Conservation (phyloP, 1,140 invertebrate species). For the Drosophila insularis region DNA sequence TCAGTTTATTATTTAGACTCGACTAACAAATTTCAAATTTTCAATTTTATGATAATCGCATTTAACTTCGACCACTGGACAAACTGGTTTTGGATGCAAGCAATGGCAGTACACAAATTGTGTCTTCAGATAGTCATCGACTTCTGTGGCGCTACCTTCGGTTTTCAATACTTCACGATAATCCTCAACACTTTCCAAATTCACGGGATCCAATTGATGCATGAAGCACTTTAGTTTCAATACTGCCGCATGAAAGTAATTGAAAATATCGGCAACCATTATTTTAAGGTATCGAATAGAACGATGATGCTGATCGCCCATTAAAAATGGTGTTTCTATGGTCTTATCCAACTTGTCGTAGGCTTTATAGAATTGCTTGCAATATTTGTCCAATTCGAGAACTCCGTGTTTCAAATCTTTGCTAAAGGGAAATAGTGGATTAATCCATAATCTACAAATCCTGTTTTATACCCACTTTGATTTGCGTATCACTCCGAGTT, state of each 20-base stretch:
- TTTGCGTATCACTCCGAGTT: conserved; percentile 42
- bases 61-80: conserved; percentile 53
- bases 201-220: conserved; percentile 67
- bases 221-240: conserved; percentile 60
- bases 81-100: conserved; percentile 33
- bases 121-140: conserved; percentile 42
- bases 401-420: conserved; percentile 43
- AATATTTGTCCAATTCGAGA: conserved; percentile 31
- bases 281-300: conserved; percentile 50
- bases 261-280: conserved; percentile 64
- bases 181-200: conserved; percentile 59
- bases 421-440: conserved; percentile 7
- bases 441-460: neutral
- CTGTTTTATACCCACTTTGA: conserved; percentile 42
- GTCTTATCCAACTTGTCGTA: conserved; percentile 47
- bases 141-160: conserved; percentile 43
- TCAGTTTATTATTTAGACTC: conserved; percentile 22
- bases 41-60: conserved; percentile 40
- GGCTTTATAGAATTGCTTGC: conserved; percentile 50
- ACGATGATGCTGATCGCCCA: conserved; percentile 55
- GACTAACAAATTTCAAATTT: conserved; percentile 49
- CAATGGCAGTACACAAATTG: conserved; percentile 61
- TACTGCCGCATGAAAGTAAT: conserved; percentile 52
- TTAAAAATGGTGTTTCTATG: conserved; percentile 53
- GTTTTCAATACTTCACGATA: conserved; percentile 53